Evolutionary conservation across 2,888 invertebrate species (phyloP).

Genomic region (Hirudinaria manillensis): DNA sequence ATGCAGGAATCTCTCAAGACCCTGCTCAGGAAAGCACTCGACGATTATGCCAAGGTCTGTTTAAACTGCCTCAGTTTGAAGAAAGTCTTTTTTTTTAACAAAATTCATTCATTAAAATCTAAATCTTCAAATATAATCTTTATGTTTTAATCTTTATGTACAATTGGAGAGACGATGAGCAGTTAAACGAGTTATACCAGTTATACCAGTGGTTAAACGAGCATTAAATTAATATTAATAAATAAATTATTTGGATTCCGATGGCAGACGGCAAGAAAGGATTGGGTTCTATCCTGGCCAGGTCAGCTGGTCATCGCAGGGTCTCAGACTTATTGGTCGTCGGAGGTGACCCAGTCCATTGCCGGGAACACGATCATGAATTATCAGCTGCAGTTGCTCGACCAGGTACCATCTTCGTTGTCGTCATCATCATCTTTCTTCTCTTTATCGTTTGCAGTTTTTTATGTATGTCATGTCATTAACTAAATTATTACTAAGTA

Average conservation of each 20-base stretch:
- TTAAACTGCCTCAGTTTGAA: too few species aligned
- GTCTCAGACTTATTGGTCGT: conserved; percentile 69
- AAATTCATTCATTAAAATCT: too few species aligned
- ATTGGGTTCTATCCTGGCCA: conserved; percentile 73
- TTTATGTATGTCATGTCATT: background rate
- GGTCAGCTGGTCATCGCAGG: conserved; percentile 74
- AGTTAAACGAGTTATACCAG: too few species aligned
- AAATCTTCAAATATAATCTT: too few species aligned
- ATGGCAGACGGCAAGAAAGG: conserved; percentile 52
- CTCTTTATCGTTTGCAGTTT: background rate
- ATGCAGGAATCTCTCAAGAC: conserved; percentile 64
- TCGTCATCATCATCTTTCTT: background rate
- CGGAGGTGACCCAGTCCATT: conserved; percentile 66
- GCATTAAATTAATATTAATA: too few species aligned
- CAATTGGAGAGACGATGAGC: too few species aligned
- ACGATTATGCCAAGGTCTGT: conserved; percentile 52
- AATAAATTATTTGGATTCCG: too few species aligned
- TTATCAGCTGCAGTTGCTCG: conserved; percentile 44
- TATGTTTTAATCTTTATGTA: too few species aligned
- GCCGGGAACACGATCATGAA: conserved; percentile 55
- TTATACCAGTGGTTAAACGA: too few species aligned
- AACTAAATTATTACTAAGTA: background rate
- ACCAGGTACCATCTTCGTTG: conserved; percentile 35
- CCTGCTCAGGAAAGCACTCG: conserved; percentile 57
- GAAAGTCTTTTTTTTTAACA: too few species aligned